phyloP scores from a whole-genome alignment of 2,113 vertebrate genomes.

The Meleagris gallopavo region DNA sequence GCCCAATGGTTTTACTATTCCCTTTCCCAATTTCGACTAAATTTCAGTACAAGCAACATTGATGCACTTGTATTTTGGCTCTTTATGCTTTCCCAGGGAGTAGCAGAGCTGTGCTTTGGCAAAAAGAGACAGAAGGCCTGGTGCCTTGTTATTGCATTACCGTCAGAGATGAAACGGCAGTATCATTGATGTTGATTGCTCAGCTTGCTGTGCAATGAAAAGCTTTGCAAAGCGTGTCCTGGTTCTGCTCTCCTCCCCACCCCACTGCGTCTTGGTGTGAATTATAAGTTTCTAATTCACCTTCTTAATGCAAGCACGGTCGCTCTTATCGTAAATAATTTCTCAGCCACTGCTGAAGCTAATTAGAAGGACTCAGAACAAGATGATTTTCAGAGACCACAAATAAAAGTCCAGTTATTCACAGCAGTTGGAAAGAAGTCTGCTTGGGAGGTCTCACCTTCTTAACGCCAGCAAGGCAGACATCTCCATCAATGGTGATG shows the following conservation, averaged over 20 bases:
- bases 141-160: neutral
- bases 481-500: neutral
- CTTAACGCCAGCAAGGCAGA: neutral
- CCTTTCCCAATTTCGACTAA: neutral
- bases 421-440: neutral
- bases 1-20: neutral
- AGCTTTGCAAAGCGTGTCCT: neutral
- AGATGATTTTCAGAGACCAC: neutral
- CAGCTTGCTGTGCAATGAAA: neutral
- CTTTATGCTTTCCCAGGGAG: neutral
- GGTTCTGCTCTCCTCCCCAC: neutral
- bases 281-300: slow-evolving; percentile 1
- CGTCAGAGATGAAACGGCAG: no score
- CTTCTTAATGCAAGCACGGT: neutral
- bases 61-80: neutral
- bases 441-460: neutral
- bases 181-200: neutral
- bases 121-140: neutral
- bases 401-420: neutral
- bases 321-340: slow-evolving; percentile 12
- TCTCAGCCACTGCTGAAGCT: neutral
- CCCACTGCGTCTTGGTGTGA: neutral
- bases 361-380: slow-evolving; percentile 9
- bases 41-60: neutral
- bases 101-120: neutral